These are phyloP conservation scores for Morone chrysops DNA, from an alignment of 2,113 vertebrate genomes.

Conservation along the genomic window DNA sequence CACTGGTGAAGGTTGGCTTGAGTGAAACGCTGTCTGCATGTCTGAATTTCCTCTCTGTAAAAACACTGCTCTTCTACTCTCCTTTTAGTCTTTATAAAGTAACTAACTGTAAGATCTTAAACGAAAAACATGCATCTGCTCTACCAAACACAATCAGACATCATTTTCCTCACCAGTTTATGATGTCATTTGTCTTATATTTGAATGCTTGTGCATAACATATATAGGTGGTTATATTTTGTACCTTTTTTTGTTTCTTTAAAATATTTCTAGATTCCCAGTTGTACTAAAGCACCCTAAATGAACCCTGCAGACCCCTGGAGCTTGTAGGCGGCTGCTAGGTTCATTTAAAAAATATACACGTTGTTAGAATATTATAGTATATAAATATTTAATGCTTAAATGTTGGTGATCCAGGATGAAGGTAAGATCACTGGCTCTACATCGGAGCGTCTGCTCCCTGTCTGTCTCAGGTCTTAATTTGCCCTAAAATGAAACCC, in stretches of 20 bases:
- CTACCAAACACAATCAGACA: not conserved
- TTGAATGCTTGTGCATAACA: not conserved
- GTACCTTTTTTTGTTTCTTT: not conserved
- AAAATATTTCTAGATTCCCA: not conserved
- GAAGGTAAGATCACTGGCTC: not conserved
- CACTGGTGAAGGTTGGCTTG: slow-evolving; percentile 28
- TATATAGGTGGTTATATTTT: not conserved
- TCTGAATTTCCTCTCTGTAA: not conserved
- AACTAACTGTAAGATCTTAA: not conserved
- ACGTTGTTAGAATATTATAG: not conserved
- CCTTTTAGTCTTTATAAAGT: not conserved
- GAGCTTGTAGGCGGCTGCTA: accelerated
- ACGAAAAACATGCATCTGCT: not conserved
- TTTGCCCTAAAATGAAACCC: slow-evolving; percentile 50
- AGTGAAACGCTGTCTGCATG: slow-evolving; percentile 12
- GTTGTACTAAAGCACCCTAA: not conserved
- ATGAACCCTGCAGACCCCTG: not conserved
- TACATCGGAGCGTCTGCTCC: slow-evolving; percentile 12
- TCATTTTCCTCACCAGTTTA: no score
- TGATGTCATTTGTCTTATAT: not conserved
- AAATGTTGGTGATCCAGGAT: not conserved
- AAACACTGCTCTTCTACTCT: not conserved
- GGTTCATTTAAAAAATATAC: not conserved
- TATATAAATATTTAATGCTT: not conserved
- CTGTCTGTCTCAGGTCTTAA: slow-evolving; percentile 40